phyloP scores from a whole-genome alignment of 1,140 invertebrate genomes.

The Sitobion miscanthi region DNA sequence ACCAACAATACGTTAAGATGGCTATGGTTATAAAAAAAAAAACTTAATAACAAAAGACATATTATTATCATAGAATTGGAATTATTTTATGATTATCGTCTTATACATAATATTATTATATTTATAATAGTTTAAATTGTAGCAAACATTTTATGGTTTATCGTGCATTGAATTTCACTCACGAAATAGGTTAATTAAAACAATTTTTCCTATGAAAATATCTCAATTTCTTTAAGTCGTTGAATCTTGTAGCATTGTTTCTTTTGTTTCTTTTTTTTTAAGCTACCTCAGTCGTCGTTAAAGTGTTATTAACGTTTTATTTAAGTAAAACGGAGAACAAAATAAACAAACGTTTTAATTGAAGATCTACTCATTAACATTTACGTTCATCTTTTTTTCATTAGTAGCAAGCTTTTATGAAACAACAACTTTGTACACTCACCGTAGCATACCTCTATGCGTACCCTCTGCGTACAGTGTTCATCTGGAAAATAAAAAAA shows the following conservation, averaged over 20 bases:
- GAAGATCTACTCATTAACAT: constrained; percentile 42
- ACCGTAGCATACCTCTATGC: neutral
- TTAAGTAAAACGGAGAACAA: constrained; percentile 14
- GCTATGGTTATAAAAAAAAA: neutral
- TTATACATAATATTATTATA: neutral
- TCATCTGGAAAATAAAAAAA: neutral
- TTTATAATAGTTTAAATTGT: neutral
- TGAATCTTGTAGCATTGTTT: neutral
- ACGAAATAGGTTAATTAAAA: neutral
- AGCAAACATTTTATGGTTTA: neutral
- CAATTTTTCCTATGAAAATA: neutral
- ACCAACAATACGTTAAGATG: too few relatives aligned
- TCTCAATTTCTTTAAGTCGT: neutral
- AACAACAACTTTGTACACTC: constrained; percentile 12
- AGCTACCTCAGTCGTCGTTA: constrained; percentile 28
- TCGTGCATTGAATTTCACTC: neutral
- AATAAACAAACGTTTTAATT: constrained; percentile 41
- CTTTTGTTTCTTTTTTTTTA: neutral
- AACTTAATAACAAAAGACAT: neutral
- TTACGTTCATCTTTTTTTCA: neutral
- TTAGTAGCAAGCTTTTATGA: constrained; percentile 1
- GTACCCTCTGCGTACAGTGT: neutral
- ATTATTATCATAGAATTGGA: neutral
- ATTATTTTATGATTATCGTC: neutral
- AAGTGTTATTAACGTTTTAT: constrained; percentile 23